phyloP scores from a whole-genome alignment of 2,797 vertebrate species.

The Labroides dimidiatus region DNA sequence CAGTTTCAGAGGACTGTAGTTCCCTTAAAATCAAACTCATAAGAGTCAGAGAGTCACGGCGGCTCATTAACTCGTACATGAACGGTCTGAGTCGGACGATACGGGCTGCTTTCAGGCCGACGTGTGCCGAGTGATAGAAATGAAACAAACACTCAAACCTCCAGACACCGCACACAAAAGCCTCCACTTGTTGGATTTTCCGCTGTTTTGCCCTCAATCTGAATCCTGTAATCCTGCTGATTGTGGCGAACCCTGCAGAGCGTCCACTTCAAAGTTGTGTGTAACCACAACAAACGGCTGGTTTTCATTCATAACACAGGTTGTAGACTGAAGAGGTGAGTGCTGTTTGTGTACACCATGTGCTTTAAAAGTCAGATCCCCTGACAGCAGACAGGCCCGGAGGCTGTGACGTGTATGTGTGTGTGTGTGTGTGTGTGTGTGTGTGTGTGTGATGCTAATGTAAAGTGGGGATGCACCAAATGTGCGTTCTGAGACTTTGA shows the following conservation, averaged over 20 bases:
- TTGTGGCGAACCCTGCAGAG: constrained; percentile 45
- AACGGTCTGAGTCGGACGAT: neutral
- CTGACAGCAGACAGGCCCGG: neutral
- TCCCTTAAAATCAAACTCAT: neutral
- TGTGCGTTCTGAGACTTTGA: neutral
- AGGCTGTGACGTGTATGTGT: neutral
- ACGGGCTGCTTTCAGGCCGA: constrained; percentile 4
- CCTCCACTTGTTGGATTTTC: constrained; percentile 48
- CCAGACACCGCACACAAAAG: constrained; percentile 11
- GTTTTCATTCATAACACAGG: constrained; percentile 65
- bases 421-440: neutral
- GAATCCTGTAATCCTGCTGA: constrained; percentile 70
- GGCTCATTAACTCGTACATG: neutral
- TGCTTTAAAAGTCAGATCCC: neutral
- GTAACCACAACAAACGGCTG: constrained; percentile 59
- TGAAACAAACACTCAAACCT: constrained; percentile 28
- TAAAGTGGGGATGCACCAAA: neutral
- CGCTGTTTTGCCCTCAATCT: constrained; percentile 58
- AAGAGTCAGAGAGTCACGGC: too few species aligned
- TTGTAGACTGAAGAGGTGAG: constrained; percentile 16
- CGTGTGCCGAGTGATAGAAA: constrained; percentile 3
- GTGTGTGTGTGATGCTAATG: neutral
- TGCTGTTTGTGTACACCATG: constrained; percentile 42
- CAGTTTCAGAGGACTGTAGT: too few species aligned
- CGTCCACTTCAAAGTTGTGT: constrained; percentile 59